Conservation (phyloP, 2,888 invertebrate genomes). For the Aethes cnicana region DNA sequence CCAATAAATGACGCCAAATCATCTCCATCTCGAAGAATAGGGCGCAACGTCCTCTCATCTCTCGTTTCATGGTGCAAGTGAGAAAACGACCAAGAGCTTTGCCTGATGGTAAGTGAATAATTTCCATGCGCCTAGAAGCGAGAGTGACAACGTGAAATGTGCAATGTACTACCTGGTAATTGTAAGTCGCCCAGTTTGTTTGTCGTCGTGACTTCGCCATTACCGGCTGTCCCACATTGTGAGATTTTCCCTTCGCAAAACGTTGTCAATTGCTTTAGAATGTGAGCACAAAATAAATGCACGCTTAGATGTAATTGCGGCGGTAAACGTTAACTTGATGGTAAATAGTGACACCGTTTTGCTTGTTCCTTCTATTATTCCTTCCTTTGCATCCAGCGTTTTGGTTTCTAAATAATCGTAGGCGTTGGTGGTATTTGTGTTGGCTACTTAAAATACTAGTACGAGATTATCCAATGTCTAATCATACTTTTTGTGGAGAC, state of each 20-base stretch:
- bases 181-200: constrained; percentile 43
- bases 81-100: too few relatives aligned
- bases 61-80: too few relatives aligned
- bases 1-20: too few relatives aligned
- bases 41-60: too few relatives aligned
- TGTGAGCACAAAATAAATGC: too few relatives aligned
- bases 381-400: neutral
- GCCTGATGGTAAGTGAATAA: too few relatives aligned
- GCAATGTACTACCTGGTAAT: too few relatives aligned
- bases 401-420: constrained; percentile 1
- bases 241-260: constrained; percentile 44
- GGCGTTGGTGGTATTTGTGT: neutral
- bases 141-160: too few relatives aligned
- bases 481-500: too few relatives aligned
- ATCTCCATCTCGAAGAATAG: too few relatives aligned
- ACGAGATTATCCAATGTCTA: too few relatives aligned
- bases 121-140: too few relatives aligned
- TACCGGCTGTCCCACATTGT: constrained; percentile 55
- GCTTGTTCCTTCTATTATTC: constrained; percentile 15
- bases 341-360: constrained; percentile 16
- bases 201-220: constrained; percentile 54
- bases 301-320: constrained; percentile 16
- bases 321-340: constrained; percentile 14
- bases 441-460: neutral
- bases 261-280: constrained; percentile 28